Conservation (phyloP, 2,888 invertebrate species). For the Microdon myrmicae region DNA sequence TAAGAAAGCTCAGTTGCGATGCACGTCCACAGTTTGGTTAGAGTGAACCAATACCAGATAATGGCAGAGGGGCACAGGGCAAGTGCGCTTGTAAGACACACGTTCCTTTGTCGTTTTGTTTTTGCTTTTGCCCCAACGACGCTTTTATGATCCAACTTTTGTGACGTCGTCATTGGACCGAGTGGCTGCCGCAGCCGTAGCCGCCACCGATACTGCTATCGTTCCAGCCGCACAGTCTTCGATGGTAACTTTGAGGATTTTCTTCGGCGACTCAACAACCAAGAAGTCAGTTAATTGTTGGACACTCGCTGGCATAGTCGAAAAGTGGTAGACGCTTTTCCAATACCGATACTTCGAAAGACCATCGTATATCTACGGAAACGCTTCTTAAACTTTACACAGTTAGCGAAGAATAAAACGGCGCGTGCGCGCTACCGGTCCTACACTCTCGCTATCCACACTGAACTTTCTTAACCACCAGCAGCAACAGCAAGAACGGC, state of each 20-base stretch:
- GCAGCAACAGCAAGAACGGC: too few relatives aligned
- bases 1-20: too few relatives aligned
- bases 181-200: slow-evolving; percentile 32
- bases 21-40: too few relatives aligned
- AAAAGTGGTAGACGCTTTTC: slow-evolving; percentile 33
- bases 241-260: slow-evolving; percentile 50
- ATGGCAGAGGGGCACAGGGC: too few relatives aligned
- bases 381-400: too few relatives aligned
- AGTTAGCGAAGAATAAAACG: slow-evolving; percentile 1
- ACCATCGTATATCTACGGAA: too few relatives aligned
- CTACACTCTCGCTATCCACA: too few relatives aligned
- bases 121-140: slow-evolving; percentile 26
- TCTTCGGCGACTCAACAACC: slow-evolving; percentile 39
- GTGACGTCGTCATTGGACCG: slow-evolving; percentile 31
- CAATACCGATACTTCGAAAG: slow-evolving; percentile 22
- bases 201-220: too few relatives aligned
- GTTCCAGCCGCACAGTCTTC: too few relatives aligned
- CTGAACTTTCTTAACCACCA: too few relatives aligned
- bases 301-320: slow-evolving; percentile 45
- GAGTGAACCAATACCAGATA: too few relatives aligned
- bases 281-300: slow-evolving; percentile 53
- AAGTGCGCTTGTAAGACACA: too few relatives aligned
- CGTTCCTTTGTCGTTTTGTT: slow-evolving; percentile 8
- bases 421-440: slow-evolving; percentile 22
- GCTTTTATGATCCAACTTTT: slow-evolving; percentile 35